A percentile compares a stretch with the other conserved stretches of the same genome.
phyloP scores from a whole-genome alignment of 2,113 vertebrate genomes.

The Zootoca vivipara region DNA sequence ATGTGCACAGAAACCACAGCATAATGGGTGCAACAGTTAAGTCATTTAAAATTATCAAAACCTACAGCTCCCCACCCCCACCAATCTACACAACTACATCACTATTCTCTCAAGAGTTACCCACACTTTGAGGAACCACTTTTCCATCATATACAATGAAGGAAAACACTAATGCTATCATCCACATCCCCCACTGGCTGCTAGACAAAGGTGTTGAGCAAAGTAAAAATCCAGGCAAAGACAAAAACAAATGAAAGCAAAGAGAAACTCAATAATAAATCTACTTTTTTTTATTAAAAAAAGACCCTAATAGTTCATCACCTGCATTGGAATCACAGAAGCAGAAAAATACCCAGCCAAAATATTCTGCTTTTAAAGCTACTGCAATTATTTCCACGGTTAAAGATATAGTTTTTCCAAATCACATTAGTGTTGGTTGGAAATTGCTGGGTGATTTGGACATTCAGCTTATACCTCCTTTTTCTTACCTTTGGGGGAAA shows the following conservation, averaged over 20 bases:
- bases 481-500: neutral
- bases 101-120: neutral
- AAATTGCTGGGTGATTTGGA: too few relatives aligned
- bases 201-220: constrained; percentile 61
- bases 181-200: constrained; percentile 57
- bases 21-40: neutral
- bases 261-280: constrained; percentile 47
- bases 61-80: rapidly evolving
- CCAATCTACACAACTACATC: neutral
- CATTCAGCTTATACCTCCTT: neutral
- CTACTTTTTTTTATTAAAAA: rapidly evolving
- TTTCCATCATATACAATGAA: neutral
- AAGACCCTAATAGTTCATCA: neutral
- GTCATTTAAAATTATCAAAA: constrained; percentile 36
- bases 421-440: too few relatives aligned
- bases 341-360: neutral
- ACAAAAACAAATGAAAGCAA: constrained; percentile 63
- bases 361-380: neutral
- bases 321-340: neutral
- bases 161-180: constrained; percentile 41
- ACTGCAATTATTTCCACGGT: neutral
- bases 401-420: neutral
- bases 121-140: neutral
- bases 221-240: constrained; percentile 69
- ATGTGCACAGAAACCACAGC: neutral